These are phyloP conservation scores for Arion vulgaris DNA, from an alignment of 1,140 invertebrate genomes.

Conservation along the genomic window DNA sequence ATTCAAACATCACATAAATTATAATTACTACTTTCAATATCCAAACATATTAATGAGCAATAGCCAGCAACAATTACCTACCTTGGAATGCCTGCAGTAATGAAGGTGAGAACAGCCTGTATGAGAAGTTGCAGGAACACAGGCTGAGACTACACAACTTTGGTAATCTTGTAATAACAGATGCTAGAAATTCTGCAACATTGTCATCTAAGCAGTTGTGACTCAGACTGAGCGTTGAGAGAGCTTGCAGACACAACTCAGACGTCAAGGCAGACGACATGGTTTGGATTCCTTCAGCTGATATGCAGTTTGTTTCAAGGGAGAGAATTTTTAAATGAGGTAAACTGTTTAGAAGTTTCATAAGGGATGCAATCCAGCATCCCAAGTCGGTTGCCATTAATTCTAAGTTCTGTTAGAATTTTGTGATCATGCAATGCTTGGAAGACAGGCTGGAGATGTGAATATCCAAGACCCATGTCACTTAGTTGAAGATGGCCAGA, in stretches of 20 bases:
- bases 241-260: neutral
- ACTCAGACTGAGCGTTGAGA: neutral
- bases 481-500: neutral
- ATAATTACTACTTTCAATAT: no score
- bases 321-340: conserved; percentile 13
- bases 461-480: conserved; percentile 8
- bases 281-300: conserved; percentile 17
- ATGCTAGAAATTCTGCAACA: neutral
- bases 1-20: no score
- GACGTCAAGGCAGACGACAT: neutral
- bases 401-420: conserved; percentile 22
- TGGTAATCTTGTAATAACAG: neutral
- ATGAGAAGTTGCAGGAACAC: conserved; percentile 13
- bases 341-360: conserved; percentile 5
- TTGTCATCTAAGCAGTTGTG: conserved; percentile 36
- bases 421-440: conserved; percentile 32
- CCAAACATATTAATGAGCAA: no score
- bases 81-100: conserved; percentile 17
- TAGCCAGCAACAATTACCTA: no score
- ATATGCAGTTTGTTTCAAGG: conserved; percentile 13
- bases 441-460: conserved; percentile 17
- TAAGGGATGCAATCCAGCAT: conserved; percentile 19
- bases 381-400: conserved; percentile 31
- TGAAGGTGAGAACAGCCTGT: conserved; percentile 3
- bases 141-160: neutral